Conservation (phyloP, 2,888 invertebrate species). For the Cremastinae sp. region DNA sequence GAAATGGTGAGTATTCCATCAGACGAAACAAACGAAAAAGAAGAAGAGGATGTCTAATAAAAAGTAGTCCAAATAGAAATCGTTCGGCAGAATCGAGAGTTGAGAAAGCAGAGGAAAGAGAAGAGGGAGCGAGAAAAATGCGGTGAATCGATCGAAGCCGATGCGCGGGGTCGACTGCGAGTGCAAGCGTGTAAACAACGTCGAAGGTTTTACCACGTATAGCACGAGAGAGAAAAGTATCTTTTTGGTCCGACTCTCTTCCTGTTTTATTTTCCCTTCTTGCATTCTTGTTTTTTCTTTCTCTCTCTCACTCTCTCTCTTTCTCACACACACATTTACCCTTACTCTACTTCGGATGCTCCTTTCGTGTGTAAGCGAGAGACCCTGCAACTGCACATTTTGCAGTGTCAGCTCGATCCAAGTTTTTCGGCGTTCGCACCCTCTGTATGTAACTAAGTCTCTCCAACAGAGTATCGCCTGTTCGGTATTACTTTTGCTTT, state of each 20-base stretch:
- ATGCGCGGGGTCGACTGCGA: constrained; percentile 50
- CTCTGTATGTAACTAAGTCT: constrained; percentile 14
- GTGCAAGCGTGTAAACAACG: constrained; percentile 56
- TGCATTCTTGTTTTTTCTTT: not conserved
- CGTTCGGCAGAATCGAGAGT: not conserved
- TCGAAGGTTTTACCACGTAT: constrained; percentile 17
- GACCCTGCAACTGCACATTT: constrained; percentile 35
- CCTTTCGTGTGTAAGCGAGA: not conserved
- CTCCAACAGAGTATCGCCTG: constrained; percentile 10
- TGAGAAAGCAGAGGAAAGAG: not conserved
- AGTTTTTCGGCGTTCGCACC: constrained; percentile 38
- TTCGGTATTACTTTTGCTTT: not conserved
- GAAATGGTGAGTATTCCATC: constrained; percentile 36
- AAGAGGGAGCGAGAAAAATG: constrained; percentile 31
- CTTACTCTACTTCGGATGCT: constrained; percentile 20
- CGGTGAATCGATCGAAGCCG: constrained; percentile 54
- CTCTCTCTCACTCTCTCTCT: constrained; percentile 18
- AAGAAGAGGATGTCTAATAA: constrained; percentile 21
- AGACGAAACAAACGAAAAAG: constrained; percentile 14
- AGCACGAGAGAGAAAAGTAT: constrained; percentile 23
- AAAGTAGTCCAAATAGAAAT: constrained; percentile 22
- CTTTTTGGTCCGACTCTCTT: constrained; percentile 15
- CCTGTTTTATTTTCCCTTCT: constrained; percentile 6
- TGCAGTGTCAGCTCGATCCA: constrained; percentile 52
- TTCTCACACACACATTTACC: too few relatives aligned